Conservation (phyloP, 2,113 vertebrate genomes). For the Pelodiscus sinensis region DNA sequence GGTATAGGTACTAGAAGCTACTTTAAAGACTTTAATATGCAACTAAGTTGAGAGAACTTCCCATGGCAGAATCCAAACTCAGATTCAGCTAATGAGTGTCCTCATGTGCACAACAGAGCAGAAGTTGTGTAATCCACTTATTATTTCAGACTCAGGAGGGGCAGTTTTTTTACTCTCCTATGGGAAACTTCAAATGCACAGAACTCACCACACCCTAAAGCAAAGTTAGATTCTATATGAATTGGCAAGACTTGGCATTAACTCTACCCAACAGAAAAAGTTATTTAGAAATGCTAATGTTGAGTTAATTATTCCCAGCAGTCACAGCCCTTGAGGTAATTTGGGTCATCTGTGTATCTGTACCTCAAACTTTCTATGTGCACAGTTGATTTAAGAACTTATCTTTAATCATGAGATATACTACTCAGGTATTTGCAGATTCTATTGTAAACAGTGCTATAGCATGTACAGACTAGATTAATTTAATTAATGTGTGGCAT, state of each 20-base stretch:
- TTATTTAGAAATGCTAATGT: slow-evolving; percentile 42
- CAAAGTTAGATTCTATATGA: neutral
- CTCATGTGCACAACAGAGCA: neutral
- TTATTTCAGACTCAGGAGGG: neutral
- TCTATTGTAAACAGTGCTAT: neutral
- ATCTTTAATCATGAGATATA: neutral
- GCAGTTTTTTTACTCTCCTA: neutral
- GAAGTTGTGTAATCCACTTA: slow-evolving; percentile 6
- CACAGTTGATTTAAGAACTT: neutral
- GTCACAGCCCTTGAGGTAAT: neutral
- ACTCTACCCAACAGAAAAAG: slow-evolving; percentile 16
- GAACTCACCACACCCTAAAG: neutral
- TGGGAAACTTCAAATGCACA: neutral
- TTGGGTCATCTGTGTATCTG: slow-evolving; percentile 36
- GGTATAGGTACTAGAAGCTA: neutral
- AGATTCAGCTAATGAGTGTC: neutral
- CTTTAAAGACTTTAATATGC: neutral
- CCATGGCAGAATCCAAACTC: neutral
- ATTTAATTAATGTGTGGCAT: slow-evolving; percentile 10
- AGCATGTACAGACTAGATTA: slow-evolving; percentile 3
- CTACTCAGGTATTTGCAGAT: slow-evolving; percentile 9
- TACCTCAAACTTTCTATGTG: neutral
- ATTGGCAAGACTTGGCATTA: neutral
- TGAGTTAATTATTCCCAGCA: neutral
- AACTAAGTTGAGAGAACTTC: neutral